A percentile compares a stretch with the other conserved stretches of the same genome.
These are phyloP conservation scores for Vollenhovia emeryi DNA, from an alignment of 1,140 invertebrate species.

Conservation along the genomic window DNA sequence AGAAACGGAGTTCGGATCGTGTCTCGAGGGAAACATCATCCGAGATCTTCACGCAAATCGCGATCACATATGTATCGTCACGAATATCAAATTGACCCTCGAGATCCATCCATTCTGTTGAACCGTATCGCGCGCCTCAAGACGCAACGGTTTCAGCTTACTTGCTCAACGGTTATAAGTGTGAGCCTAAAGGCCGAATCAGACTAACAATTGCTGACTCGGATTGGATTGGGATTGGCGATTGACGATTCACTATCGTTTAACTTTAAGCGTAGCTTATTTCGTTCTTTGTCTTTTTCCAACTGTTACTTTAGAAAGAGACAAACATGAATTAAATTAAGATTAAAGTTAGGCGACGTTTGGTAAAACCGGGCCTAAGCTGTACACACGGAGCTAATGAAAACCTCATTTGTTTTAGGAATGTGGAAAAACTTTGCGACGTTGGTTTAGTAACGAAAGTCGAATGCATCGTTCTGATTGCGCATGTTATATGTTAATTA, in stretches of 20 bases:
- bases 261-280: no score
- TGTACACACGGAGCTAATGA: background rate
- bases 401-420: background rate
- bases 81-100: conserved; percentile 3
- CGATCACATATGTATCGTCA: background rate
- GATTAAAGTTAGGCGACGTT: no score
- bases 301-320: no score
- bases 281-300: no score
- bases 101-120: background rate
- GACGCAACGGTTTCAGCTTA: background rate
- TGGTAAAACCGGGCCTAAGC: no score
- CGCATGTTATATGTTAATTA: no score
- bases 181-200: no score
- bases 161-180: background rate
- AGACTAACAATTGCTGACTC: no score
- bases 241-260: no score
- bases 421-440: background rate
- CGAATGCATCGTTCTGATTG: background rate
- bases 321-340: no score
- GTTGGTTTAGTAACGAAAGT: background rate
- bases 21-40: background rate
- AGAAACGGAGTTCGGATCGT: background rate
- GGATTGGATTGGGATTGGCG: no score
- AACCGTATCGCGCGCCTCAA: background rate
- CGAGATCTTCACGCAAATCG: background rate